Evolutionary conservation across 2,888 invertebrate species (phyloP).

Genomic region (Mythimna pallens): DNA sequence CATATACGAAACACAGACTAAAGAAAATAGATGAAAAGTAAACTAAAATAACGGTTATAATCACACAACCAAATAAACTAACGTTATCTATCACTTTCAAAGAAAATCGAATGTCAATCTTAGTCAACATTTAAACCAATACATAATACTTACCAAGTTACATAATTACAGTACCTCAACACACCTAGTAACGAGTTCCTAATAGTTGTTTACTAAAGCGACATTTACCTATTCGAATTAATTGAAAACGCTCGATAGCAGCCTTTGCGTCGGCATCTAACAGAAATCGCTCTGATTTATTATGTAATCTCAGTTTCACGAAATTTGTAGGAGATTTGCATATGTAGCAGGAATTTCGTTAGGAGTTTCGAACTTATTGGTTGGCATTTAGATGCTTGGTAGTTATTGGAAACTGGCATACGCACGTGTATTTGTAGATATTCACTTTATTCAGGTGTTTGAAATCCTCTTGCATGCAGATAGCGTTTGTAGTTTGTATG

Average conservation of each 20-base stretch:
- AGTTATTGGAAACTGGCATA: slow-evolving; percentile 3
- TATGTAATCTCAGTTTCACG: slow-evolving; percentile 69
- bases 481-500: no score
- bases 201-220: slow-evolving; percentile 68
- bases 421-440: background rate
- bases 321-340: slow-evolving; percentile 71
- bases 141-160: background rate
- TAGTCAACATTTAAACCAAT: background rate
- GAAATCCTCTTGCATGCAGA: background rate
- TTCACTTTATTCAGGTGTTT: background rate
- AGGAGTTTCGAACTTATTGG: slow-evolving; percentile 43
- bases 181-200: slow-evolving; percentile 55
- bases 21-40: no score
- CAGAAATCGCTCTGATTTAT: slow-evolving; percentile 69
- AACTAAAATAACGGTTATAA: no score
- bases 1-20: no score
- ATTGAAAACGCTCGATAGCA: slow-evolving; percentile 67
- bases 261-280: slow-evolving; percentile 48
- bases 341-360: slow-evolving; percentile 67
- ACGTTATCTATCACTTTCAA: background rate
- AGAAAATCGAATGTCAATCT: slow-evolving; percentile 1
- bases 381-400: background rate
- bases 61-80: background rate
- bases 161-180: slow-evolving; percentile 13
- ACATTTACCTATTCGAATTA: slow-evolving; percentile 67